Base-by-base conservation (phyloP, 2,113 vertebrate genomes). In the Scomber scombrus region DNA sequence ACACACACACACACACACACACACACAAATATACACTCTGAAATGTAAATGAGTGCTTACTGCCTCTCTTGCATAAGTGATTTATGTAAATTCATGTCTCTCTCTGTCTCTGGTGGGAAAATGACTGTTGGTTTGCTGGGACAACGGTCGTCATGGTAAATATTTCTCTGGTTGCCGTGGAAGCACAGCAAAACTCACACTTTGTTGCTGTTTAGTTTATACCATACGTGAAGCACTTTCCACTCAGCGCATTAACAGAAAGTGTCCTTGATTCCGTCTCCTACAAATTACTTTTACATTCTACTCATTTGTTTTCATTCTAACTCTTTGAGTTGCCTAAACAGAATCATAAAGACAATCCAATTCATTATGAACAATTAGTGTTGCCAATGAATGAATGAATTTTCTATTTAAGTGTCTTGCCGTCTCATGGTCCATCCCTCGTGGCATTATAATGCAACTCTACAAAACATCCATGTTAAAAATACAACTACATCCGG, bases 41-140 rank as follows among this genome's bases (percentile, higher is more conserved):
- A 71, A 69, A 85, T 91, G 85, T 40, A 88, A 84, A 89, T 84
- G n/a, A 71, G 60, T 34, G 58, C 51, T 67, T 71, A 75, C 62
- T 70, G 57, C 5, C 55, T 56, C 63, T 68, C 52, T 66, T 34
- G 63, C 73, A 84, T 85, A 23, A 70, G 76, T 74, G 43, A 84
- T 87, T 80, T 74, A 88, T 88, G 77, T 47, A 79, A 82, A 88
- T 80, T n/a, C 4, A 8, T 23, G 14, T 40, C 60, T 57, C 51
- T 15, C 11, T 12, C 50, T 18, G 34, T 46, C 54, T 67, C 55
- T 47, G 1, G 11, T 57, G 63, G 51, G 49, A 66, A 66, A 31
- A 67, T 19, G 55, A 61, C 19, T 67, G 3, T 11, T 46, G 16
- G 51, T 19, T 68, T 74, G 68, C 43, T 9, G 56, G 40, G 78